Base-by-base conservation (phyloP, 1,140 invertebrate species). In the Gonatopus flavifemur region DNA sequence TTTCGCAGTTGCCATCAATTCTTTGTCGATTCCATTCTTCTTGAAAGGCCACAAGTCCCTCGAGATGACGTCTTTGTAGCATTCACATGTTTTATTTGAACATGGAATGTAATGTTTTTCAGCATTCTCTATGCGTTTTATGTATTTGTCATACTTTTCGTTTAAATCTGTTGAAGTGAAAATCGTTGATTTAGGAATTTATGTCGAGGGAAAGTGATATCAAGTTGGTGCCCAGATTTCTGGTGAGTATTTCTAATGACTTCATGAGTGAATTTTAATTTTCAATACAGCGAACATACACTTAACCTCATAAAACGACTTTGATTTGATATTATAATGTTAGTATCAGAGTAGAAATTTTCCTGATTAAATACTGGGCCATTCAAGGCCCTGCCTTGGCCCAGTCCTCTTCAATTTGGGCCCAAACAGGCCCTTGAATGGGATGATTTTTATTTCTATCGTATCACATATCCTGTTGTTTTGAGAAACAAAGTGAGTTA, bases 41-140 rank as follows among this genome's bases (percentile, higher is more conserved):
- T 83, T 78, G 70, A 90, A 95, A 15, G 82, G 72, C 52, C 74
- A 70, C 24, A 96, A 76, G 70, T 95, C 90, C 13, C 81, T 73
- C 15, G 81, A 62, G 36, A 94, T 86, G 19, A 89, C 80, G 62
- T 76, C 51, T 21, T 69, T 70, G 62, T 86, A 83, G 62, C 88
- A 91, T 19, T 69, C 77, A 68, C 86, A 86, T 44, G 83, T 82
- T 20, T 64, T 65, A 12, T 55, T 51, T 15, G 67, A 61, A 38
- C 69, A 74, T 30, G 66, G 54, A 18, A 56, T 33, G 16, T 69
- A 71, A 33, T 50, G 55, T 20, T 42, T 10, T 15, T 72, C 57
- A 5, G 74, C 70, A 37, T 62, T 36, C 46, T 64, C 31, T 20
- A 77, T 67, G 3, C 43, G 49, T 32, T 39, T 25, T 16, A 67